Evolutionary conservation across 2,888 invertebrate genomes (phyloP), one percentile per base, ranked within the genome.

Genomic region (Diachrysia chrysitis): DNA sequence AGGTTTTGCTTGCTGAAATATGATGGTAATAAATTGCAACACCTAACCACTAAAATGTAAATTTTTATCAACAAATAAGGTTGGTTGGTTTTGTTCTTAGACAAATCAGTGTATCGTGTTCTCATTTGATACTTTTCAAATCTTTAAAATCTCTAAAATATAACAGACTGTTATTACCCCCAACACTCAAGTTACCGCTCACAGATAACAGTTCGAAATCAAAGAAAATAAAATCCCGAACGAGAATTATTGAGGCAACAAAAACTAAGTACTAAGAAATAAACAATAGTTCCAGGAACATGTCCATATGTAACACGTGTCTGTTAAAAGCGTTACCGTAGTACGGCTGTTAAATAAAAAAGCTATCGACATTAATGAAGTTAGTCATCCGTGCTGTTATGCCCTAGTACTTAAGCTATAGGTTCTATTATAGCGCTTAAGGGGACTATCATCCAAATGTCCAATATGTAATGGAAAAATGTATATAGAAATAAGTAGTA

Each of bases 201-300:
- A 16, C 35, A 56, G 35, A 55, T 23, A 55, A 58, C 67, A 72
- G 72, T 64, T 67, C n/a, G 61, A 56, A 32, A 58, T 14, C 16
- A 32, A 1, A 5, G 37, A 64, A 9, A 69, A 77, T n/a, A 73
- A 63, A 66, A 63, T 64, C 68, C 66, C 70, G 17, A 68, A 73
- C 80, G 63, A 59, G 69, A 17, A 48, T 72, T 48, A 77, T 65
- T 66, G 73, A 59, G 58, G 56, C 23, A 55, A 67, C 70, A 76
- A 81, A 78, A 78, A 79, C 58, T 29, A 6, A 0, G 21, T 80
- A 73, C 76, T 65, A 46, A 59, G 81, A 81, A 80, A 76, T 78
- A 58, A 71, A 23, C 71, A 48, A 69, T 76, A 69, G 66, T 81
- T 80, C 79, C 60, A 48, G 65, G 81, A 80, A 81, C 71, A 42